Evolutionary conservation across 2,888 invertebrate species (phyloP).

Genomic region (Heteromyza rotundicornis): DNA sequence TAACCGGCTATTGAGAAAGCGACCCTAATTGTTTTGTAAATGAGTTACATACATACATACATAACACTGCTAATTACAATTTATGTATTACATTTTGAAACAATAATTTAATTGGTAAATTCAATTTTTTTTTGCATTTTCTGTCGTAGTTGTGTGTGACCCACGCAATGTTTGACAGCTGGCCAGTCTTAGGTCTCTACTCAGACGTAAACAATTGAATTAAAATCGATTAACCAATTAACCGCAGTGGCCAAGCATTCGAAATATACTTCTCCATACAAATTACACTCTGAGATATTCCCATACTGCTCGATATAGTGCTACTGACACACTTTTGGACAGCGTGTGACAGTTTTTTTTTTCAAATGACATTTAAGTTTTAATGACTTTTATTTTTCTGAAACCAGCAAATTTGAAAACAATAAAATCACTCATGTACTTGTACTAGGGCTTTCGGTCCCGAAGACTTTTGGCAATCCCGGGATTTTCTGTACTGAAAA

Average conservation of each 20-base stretch:
- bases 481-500: no score
- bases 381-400: neutral
- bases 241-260: neutral
- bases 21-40: no score
- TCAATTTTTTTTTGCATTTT: neutral
- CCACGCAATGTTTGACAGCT: neutral
- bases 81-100: neutral
- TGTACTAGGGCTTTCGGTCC: no score
- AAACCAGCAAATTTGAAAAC: no score
- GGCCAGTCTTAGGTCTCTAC: neutral
- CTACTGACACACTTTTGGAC: constrained; percentile 2
- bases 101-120: constrained; percentile 1
- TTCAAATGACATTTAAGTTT: constrained; percentile 11
- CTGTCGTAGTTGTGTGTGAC: neutral
- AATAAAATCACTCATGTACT: no score
- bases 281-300: no score
- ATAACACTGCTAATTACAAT: neutral
- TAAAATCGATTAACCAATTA: constrained; percentile 4
- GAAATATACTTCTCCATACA: neutral
- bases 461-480: no score
- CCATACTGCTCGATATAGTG: neutral
- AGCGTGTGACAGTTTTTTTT: neutral
- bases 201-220: neutral
- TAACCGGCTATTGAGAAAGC: no score
- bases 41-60: no score